Conservation (phyloP, 2,888 invertebrate species). For the Pseudoips prasinana region DNA sequence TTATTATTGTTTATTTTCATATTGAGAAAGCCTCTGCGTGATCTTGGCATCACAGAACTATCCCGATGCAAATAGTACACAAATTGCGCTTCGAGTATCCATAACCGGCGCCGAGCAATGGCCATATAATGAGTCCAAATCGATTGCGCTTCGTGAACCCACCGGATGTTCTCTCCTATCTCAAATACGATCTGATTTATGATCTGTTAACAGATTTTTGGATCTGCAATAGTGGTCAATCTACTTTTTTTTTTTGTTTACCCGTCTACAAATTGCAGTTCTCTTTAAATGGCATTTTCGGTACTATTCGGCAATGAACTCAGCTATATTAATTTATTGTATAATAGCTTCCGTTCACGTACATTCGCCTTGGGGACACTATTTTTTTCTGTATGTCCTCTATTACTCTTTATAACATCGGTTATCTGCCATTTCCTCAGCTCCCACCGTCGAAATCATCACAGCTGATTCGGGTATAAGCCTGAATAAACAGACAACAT, state of each 20-base stretch:
- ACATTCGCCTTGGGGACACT: too few relatives aligned
- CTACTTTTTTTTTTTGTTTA: slow-evolving; percentile 21
- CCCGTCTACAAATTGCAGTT: slow-evolving; percentile 31
- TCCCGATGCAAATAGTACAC: slow-evolving; percentile 67
- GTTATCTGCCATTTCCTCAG: too few relatives aligned
- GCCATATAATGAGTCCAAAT: slow-evolving; percentile 65
- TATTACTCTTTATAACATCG: too few relatives aligned
- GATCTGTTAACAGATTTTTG: slow-evolving; percentile 50
- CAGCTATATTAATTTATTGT: slow-evolving; percentile 24
- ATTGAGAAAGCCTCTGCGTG: slow-evolving; percentile 59
- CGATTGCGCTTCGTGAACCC: slow-evolving; percentile 50
- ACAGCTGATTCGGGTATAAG: too few relatives aligned
- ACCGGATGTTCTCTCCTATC: slow-evolving; percentile 32
- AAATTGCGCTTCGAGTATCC: slow-evolving; percentile 68
- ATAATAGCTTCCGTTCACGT: not conserved
- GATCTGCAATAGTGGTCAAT: slow-evolving; percentile 24
- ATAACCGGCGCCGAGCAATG: slow-evolving; percentile 61
- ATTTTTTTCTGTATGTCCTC: too few relatives aligned
- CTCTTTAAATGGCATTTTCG: slow-evolving; percentile 28
- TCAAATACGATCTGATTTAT: slow-evolving; percentile 45
- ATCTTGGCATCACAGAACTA: slow-evolving; percentile 54
- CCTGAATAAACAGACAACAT: too few relatives aligned
- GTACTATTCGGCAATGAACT: slow-evolving; percentile 17
- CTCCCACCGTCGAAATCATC: too few relatives aligned
- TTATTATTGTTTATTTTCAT: slow-evolving; percentile 62